phyloP scores from a whole-genome alignment of 2,797 vertebrate species.

The Anguilla pacifica region DNA sequence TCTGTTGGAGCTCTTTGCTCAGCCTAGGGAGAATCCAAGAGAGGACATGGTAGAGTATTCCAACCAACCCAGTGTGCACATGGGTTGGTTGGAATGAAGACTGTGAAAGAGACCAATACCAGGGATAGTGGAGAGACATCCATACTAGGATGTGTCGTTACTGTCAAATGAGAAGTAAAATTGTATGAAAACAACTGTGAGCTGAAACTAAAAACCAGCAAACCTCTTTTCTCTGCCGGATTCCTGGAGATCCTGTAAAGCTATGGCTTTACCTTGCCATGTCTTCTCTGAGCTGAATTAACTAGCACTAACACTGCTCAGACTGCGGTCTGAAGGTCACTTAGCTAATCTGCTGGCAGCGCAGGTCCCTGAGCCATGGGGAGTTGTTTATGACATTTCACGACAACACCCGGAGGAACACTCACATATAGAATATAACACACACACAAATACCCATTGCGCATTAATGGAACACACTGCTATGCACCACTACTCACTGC shows the following conservation, averaged over 20 bases:
- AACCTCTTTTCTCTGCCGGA: background rate
- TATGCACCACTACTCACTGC: background rate
- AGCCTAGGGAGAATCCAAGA: constrained; percentile 68
- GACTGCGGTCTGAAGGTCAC: constrained; percentile 26
- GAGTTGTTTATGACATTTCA: background rate
- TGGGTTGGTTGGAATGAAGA: too few species aligned
- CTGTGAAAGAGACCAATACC: constrained; percentile 2
- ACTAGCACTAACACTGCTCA: constrained; percentile 42
- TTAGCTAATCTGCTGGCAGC: constrained; percentile 26
- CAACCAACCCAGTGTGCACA: background rate
- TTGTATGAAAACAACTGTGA: background rate
- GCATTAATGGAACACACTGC: background rate
- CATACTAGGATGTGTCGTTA: background rate
- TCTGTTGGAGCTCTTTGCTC: constrained; percentile 86
- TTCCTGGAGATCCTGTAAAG: background rate
- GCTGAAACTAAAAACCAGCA: background rate
- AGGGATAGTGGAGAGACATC: background rate
- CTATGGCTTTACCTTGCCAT: background rate
- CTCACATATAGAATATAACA: background rate
- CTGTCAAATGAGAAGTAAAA: background rate
- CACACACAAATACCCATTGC: background rate
- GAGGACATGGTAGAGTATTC: background rate
- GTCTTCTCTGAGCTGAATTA: constrained; percentile 36
- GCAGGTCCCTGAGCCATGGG: background rate
- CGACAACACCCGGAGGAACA: background rate